Base-by-base conservation (phyloP, 2,888 invertebrate species). In the Dione juno region DNA sequence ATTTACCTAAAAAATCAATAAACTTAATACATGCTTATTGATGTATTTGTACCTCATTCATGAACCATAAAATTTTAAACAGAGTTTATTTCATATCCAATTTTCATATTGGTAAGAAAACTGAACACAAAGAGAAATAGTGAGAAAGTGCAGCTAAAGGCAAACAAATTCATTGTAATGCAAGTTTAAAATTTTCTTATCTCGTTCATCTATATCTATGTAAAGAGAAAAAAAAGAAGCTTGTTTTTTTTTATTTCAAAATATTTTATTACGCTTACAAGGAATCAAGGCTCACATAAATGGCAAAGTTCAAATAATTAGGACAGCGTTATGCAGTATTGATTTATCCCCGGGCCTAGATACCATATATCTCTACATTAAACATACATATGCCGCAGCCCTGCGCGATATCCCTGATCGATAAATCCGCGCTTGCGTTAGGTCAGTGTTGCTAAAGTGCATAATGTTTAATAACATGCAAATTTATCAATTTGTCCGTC, bases 351-450 rank as follows among this genome's bases (percentile, higher is more conserved):
- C 35, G 45, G 61, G 61, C 61, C 28, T 61, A 45, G 59, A 59
- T 61, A 45, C 28, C 28, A 45, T 28, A 43, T 61, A 45, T 45
- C 43, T 45, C n/a, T 45, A 61, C 28, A 45, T 45, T 61, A 45
- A n/a, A 6, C 16, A 45, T 45, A 45, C 7, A 43, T 21, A n/a
- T 21, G 61, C n/a, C 45, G 45, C 61, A 61, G 61, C n/a, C 28
- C 63, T 54, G 61, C 67, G 63, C 37, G 3, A 40, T 10, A n/a
- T 57, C 50, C 28, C 63, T 50, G 50, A 70, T 73, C 65, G 70
- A 70, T 67, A 48, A n/a, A 54, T 70, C 43, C 59, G 73, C 73
- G 73, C 73, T 57, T 73, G 70, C 70, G 72, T 72, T 63, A 63
- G 52, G 65, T 58, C 35, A 69, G 72, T 69, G 69, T 72, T 72